Evolutionary conservation across 2,113 vertebrate species (phyloP), one percentile per base, ranked within the genome.

Genomic region (Lepidothrix coronata): DNA sequence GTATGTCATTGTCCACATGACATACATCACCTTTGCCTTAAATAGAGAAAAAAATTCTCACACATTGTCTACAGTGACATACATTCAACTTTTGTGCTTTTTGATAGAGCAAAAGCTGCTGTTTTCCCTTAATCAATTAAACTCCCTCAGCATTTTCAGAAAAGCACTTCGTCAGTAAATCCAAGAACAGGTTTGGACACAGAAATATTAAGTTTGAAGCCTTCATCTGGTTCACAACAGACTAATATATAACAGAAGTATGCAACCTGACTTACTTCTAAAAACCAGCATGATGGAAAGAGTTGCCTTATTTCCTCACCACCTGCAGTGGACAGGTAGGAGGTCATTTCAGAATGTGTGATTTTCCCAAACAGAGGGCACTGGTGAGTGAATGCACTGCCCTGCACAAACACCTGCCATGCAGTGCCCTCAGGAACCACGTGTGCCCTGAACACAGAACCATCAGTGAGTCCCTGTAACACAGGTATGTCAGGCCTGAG

Each of bases 351-450:
- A 58, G 25, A 43, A 31, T 0, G 2, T 15, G 18, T 9, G 9
- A 0, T 12, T 39, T 43, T 41, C 19, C 46, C 63, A 1, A 35
- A 1, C 9, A 17, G 39, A 48, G 44, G 0, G 30, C 48, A 5
- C 6, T 2, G 62, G 7, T 3, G 48, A 24, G 8, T 1, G 8
- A 8, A 17, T 0, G 4, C 35, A 4, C 1, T 1, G 21, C 37
- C 51, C 61, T 46, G 57, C 81, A 30, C 43, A 78, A 35, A 22
- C 28, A 37, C 54, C 30, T 9, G 52, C 11, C 57, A n/a, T 4
- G n/a, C n/a, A 16, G 57, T 15, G 8, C 35, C 24, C 55, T 7
- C 0, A 0, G 13, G 61, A 67, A 46, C 24, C 0, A 0, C 0
- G 0, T 0, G 5, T 6, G 10, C 15, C 41, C 6, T 43, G n/a